Base-by-base conservation (phyloP, 2,797 vertebrate genomes). In the Poeciliopsis presidionis region DNA sequence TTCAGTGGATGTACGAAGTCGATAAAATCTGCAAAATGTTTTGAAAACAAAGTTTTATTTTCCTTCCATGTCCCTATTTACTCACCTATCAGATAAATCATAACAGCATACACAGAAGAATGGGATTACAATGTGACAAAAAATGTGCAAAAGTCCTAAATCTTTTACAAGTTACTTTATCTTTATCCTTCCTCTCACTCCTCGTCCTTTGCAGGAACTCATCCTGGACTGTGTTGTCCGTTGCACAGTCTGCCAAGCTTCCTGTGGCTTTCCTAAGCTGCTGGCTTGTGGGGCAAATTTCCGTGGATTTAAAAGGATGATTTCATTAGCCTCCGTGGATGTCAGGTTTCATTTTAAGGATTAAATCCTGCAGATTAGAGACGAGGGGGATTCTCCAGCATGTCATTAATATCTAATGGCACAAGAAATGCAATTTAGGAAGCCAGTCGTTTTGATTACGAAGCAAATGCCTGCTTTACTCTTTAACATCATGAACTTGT, bases 361-460 rank as follows among this genome's bases (percentile, higher is more conserved):
- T 95, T 96, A 95, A 93, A 93, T 96, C 90, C 93, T 83, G 84
- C 90, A 94, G 94, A 95, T 95, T 95, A 94, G 92, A 93, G 88
- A 83, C 90, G 83, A 82, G 74, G 92, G 93, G 91, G 88, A 93
- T 92, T 94, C 94, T 93, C 69, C 87, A 45, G 93, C 94, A 95
- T 95, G 92, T 95, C 95, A 95, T 95, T 95, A 95, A 95, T 94
- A 93, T 94, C 93, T 95, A 93, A 94, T 91, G 92, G 92, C 81
- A 81, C 65, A 33, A 88, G 92, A 94, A 94, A 93, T 94, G 94
- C 95, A 92, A 94, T 95, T 94, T 93, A 83, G 84, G 84, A 91
- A 92, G 91, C 89, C 87, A 81, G 86, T 90, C 90, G 91, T 94
- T 94, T 87, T 94, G 92, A 94, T 94, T 92, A 94, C 85, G 86